Base-by-base conservation (phyloP, 2,888 invertebrate species). In the Eupithecia abbreviata region DNA sequence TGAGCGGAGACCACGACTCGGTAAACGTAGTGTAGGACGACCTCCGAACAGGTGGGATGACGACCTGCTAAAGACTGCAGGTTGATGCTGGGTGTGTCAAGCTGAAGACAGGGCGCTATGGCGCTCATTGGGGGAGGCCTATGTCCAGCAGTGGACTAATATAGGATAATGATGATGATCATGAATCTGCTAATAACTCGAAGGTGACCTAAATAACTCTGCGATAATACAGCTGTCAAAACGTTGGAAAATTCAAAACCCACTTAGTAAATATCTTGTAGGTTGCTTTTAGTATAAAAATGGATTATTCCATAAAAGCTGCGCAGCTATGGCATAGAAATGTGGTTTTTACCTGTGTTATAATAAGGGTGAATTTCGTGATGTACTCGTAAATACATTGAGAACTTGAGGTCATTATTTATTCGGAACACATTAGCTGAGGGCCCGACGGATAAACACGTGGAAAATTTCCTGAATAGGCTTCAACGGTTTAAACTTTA, bases 371-470 rank as follows among this genome's bases (percentile, higher is more conserved):
- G 62, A 62, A 66, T 66, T 15, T 42, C 15, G 66, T 42, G 66
- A 42, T 66, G 15, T 30, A 1, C 30, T 30, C 30, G 30, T 15
- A 42, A 66, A 41, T 42, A 42, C 42, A 15, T 2, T 66, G 13
- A 66, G 66, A 76, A 77, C 72, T 73, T 79, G 72, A 73, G 74
- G 80, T 83, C 85, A 85, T 87, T 85, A 87, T 84, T 88, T 80
- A 81, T 81, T 79, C 81, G 70, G 73, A 69, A 82, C 85, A 85
- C 88, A 88, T 88, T 87, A 62, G 62, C 58, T 87, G 67, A 18
- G 62, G 62, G 30, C 18, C 9, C 30, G 62, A 3, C 18, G 58
- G 58, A 58, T 58, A 58, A 58, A 58, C 58, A 30, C 62, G 62
- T 62, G 62, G 62, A 62, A 62, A 62, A 30, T 12, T 10, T 30